A percentile compares a stretch with the other conserved stretches of the same genome.
These are phyloP conservation scores for Holothuria leucospilota DNA, from an alignment of 53 echinoderm and acorn worm species.

Conservation along the genomic window DNA sequence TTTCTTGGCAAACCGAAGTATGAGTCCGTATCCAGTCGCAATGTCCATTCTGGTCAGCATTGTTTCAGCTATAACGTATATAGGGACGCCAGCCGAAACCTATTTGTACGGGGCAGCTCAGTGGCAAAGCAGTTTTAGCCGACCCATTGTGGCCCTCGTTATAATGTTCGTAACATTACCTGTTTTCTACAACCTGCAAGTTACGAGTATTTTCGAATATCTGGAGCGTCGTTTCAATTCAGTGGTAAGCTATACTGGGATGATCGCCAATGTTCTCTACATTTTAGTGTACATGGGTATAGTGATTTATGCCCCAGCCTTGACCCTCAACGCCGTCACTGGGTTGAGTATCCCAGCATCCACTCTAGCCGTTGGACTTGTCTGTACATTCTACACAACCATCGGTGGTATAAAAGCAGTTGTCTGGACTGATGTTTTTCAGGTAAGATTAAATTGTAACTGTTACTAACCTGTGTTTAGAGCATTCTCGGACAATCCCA, in stretches of 20 bases:
- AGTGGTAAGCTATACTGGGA: not conserved
- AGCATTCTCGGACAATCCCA: too few species aligned
- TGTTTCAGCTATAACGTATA: not conserved
- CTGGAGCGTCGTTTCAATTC: conserved; percentile 1
- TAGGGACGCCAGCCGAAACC: not conserved
- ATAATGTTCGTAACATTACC: not conserved
- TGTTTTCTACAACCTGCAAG: not conserved
- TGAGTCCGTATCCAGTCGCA: not conserved
- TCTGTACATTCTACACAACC: conserved; percentile 4
- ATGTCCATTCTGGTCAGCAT: not conserved
- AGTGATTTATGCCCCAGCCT: not conserved
- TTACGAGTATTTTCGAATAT: not conserved
- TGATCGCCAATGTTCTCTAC: not conserved
- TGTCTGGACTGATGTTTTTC: not conserved
- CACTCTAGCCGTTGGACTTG: not conserved
- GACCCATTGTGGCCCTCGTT: not conserved
- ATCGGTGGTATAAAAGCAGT: not conserved
- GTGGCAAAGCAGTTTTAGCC: not conserved
- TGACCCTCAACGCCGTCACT: not conserved
- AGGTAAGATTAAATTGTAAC: not conserved
- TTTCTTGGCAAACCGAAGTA: not conserved
- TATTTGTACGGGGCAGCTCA: not conserved
- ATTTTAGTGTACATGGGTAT: not conserved
- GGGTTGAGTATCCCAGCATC: not conserved
- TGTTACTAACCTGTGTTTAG: too few species aligned